Evolutionary conservation across 2,113 vertebrate species (phyloP).

Genomic region (Camelus bactrianus): DNA sequence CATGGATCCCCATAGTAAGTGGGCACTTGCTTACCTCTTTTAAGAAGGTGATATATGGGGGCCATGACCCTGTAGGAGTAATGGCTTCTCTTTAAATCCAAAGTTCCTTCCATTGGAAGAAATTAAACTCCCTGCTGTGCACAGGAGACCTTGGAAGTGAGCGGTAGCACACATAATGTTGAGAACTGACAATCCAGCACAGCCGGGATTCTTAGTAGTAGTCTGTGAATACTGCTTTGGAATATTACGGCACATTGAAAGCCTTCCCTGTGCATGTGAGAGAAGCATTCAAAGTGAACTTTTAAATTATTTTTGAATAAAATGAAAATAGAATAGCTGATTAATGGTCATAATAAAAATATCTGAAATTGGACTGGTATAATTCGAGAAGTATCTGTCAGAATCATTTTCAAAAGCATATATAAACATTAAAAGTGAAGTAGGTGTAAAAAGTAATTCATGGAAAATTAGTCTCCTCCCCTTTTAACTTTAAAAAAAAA

Average conservation of each 20-base stretch:
- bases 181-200: neutral
- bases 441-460: conserved; percentile 27
- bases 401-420: conserved; percentile 1
- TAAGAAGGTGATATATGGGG: neutral
- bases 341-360: conserved; percentile 28
- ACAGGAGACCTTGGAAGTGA: neutral
- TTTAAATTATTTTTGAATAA: conserved; percentile 39
- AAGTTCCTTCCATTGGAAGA: conserved; percentile 38
- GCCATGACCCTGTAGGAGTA: neutral
- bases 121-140: neutral
- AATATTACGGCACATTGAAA: neutral
- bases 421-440: neutral
- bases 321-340: conserved; percentile 25
- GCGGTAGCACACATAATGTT: neutral
- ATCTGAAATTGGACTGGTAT: neutral
- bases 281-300: conserved; percentile 42
- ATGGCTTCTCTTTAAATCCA: conserved; percentile 1
- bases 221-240: neutral
- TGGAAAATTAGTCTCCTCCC: neutral
- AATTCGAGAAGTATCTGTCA: conserved; percentile 39
- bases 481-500: conserved; percentile 56
- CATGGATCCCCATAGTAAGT: neutral
- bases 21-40: neutral
- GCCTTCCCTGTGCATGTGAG: neutral
- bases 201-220: neutral